Conservation (phyloP, 2,113 vertebrate species). For the Piaya cayana region DNA sequence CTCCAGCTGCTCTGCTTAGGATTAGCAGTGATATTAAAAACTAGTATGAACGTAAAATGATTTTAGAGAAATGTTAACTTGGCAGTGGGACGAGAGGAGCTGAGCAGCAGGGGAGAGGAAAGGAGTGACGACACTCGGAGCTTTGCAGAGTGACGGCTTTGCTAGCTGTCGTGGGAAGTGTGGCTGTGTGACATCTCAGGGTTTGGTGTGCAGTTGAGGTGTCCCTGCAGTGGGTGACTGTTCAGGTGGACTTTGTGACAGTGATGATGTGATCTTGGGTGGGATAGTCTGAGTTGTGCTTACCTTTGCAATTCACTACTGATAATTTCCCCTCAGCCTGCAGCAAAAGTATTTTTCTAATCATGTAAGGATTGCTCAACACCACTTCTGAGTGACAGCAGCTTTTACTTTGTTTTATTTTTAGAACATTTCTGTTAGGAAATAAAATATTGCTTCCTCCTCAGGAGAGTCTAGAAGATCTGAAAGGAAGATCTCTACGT, state of each 20-base stretch:
- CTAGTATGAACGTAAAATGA: accelerated
- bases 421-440: not conserved
- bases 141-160: not conserved
- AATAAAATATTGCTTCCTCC: not conserved
- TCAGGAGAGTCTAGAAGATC: not conserved
- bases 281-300: not conserved
- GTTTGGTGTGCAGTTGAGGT: not conserved
- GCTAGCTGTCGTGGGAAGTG: accelerated
- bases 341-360: constrained; percentile 7
- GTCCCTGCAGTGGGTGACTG: not conserved
- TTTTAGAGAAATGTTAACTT: not conserved
- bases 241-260: not conserved
- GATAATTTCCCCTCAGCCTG: not conserved
- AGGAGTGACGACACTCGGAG: not conserved
- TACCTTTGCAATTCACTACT: not conserved
- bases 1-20: not conserved
- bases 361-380: not conserved
- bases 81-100: not conserved
- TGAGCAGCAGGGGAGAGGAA: not conserved
- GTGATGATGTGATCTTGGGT: not conserved
- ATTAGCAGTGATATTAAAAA: not conserved
- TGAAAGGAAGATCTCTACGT: not conserved
- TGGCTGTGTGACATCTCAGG: not conserved
- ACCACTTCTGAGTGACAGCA: not conserved
- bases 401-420: constrained; percentile 10